Conservation (phyloP, 1,140 invertebrate species). For the Tetranychus urticae region DNA sequence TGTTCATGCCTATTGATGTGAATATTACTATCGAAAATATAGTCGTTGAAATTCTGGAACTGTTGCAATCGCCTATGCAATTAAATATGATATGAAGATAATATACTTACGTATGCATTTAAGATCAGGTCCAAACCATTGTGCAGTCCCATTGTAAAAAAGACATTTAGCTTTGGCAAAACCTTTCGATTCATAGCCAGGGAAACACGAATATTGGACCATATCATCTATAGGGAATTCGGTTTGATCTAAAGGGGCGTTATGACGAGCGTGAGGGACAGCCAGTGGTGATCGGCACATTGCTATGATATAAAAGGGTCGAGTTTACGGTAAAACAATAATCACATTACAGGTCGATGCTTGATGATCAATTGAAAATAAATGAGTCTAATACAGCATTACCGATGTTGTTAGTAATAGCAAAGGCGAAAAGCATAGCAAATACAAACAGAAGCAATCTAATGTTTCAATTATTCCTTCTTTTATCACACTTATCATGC, state of each 20-base stretch:
- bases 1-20: no score
- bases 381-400: no score
- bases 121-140: conserved; percentile 82
- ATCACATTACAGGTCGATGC: no score
- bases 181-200: conserved; percentile 61
- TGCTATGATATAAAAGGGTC: conserved; percentile 22
- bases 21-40: no score
- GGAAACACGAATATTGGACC: conserved; percentile 70
- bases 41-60: no score
- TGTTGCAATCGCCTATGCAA: not conserved
- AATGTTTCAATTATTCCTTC: no score
- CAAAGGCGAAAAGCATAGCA: no score
- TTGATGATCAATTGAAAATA: no score
- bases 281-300: conserved; percentile 66
- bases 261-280: conserved; percentile 64
- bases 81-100: not conserved
- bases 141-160: conserved; percentile 52
- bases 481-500: no score
- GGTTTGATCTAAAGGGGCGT: conserved; percentile 31
- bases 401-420: no score
- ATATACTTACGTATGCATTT: conserved; percentile 60
- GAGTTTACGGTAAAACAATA: not conserved
- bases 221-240: conserved; percentile 30
- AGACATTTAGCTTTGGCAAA: conserved; percentile 55
- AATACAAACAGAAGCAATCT: no score